Evolutionary conservation across 2,113 vertebrate genomes (phyloP).

Genomic region (Anoplopoma fimbria): DNA sequence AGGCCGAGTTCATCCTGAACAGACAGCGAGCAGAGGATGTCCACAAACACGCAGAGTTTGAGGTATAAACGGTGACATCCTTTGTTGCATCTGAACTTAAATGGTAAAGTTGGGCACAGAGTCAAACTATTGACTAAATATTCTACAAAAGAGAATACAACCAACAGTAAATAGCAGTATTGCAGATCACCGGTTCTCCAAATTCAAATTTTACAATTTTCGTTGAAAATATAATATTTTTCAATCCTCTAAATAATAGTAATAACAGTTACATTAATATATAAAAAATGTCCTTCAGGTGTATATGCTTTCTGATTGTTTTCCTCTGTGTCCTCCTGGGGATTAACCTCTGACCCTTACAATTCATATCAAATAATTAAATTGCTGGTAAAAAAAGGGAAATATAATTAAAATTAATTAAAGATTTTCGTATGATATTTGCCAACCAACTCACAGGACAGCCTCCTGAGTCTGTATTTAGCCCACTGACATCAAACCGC

Average conservation of each 20-base stretch:
- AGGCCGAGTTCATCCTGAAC: conserved; percentile 98
- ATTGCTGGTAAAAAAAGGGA: conserved; percentile 54
- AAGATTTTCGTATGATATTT: conserved; percentile 47
- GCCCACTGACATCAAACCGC: conserved; percentile 55
- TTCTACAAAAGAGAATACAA: background rate
- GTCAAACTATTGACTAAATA: background rate
- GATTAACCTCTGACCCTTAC: conserved; percentile 57
- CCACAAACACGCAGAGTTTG: conserved; percentile 97
- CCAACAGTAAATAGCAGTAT: background rate
- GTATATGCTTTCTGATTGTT: conserved; percentile 57
- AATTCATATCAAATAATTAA: conserved; percentile 58
- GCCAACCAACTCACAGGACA: conserved; percentile 17
- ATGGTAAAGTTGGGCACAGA: background rate
- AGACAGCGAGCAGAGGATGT: conserved; percentile 97
- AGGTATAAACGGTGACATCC: conserved; percentile 83
- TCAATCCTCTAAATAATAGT: conserved; percentile 47
- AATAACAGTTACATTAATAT: background rate
- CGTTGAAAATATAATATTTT: conserved; percentile 24
- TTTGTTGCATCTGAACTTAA: conserved; percentile 2
- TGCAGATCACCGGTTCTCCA: background rate
- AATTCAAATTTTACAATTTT: conserved; percentile 5
- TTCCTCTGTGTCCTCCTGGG: conserved; percentile 61
- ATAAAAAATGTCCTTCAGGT: conserved; percentile 30
- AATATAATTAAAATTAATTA: conserved; percentile 49
- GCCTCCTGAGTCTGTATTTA: conserved; percentile 35